phyloP scores from a whole-genome alignment of 2,113 vertebrate genomes.

The Aspidoscelis tigris region DNA sequence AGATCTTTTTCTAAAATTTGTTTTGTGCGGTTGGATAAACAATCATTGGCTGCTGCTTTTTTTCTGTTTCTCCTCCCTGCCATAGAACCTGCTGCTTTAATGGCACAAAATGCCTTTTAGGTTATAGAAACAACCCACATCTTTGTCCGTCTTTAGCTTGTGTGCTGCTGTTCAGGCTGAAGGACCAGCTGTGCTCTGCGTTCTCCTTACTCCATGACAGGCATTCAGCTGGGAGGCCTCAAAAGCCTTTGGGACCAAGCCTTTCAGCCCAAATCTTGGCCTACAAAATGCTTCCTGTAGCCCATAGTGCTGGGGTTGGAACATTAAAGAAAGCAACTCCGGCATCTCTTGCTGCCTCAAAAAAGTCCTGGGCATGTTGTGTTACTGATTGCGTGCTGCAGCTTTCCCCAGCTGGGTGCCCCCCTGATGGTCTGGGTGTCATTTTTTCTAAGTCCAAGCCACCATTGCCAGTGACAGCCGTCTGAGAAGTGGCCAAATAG shows the following conservation, averaged over 20 bases:
- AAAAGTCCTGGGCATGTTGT: background rate
- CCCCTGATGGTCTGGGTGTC: background rate
- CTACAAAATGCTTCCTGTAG: background rate
- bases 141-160: background rate
- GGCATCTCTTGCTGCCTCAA: background rate
- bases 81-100: background rate
- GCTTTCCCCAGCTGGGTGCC: background rate
- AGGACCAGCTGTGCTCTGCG: background rate
- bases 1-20: background rate
- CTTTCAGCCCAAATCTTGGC: background rate
- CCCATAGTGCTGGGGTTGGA: background rate
- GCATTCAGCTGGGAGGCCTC: background rate
- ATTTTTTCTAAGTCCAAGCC: too few relatives aligned
- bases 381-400: background rate
- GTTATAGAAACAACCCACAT: background rate
- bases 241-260: background rate
- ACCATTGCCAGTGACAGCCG: too few relatives aligned
- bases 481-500: too few relatives aligned
- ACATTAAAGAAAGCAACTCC: background rate
- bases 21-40: conserved; percentile 29
- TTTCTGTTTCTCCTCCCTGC: background rate
- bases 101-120: conserved; percentile 20
- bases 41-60: conserved; percentile 59
- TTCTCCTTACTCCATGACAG: background rate
- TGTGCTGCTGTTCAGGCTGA: background rate